Base-by-base conservation (phyloP, 2,113 vertebrate genomes). In the Menura novaehollandiae region DNA sequence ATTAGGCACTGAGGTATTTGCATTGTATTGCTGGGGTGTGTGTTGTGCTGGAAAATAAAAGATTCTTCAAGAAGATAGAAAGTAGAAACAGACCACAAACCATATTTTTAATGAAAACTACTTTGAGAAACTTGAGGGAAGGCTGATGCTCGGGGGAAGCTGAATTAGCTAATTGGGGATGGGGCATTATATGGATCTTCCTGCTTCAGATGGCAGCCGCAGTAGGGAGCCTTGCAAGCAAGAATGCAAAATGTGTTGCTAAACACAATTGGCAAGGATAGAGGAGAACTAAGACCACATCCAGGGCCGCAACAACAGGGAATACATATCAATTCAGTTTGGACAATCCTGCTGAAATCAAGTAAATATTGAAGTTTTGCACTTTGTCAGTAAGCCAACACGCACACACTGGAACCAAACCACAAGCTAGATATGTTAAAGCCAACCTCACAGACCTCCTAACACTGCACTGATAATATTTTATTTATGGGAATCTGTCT, bases 361-460 rank as follows among this genome's bases (percentile, higher is more conserved):
- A 92, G 53, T 46, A 81, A 68, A 81, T 28, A 28, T 1, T 72
- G 79, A 95, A 60, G 52, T 78, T 75, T 89, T 87, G 95, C 92
- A 93, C 91, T 93, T 95, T 93, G 79, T 89, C 58, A 88, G 12
- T 60, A 82, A 13, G 56, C 69, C 49, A 78, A 78, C 64, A 68
- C 1, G 24, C 47, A 88, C 56, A 85, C 93, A 96, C 94, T 93
- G 96, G 96, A 96, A 89, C 47, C 69, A 89, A 92, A 60, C 44
- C 74, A 72, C 68, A 83, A 66, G 63, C 51, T 18, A 80, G 55
- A 32, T 2, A 79, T 6, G 18, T 53, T 87, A 84, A 85, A 92
- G 73, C 37, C 58, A 91, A 75, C 41, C 53, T 89, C 5, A 8
- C 6, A 18, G 86, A 75, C 41, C 13, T 56, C 72, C 58, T 94